A percentile compares a stretch with the other conserved stretches of the same genome.
Evolutionary conservation across 2,113 vertebrate species (phyloP).

Genomic region (Tragulus kanchil): DNA sequence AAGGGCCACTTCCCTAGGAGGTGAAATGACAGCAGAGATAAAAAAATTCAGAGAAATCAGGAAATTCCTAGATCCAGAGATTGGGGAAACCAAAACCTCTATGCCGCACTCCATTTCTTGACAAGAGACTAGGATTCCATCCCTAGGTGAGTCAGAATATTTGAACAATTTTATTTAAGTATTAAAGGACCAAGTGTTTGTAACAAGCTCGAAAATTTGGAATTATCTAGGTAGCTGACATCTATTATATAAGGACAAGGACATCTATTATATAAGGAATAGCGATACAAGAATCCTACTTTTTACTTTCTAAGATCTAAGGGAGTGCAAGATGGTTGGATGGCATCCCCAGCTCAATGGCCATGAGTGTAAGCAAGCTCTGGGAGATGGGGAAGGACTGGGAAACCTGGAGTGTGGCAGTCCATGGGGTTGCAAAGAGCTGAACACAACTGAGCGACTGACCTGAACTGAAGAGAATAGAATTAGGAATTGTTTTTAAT

Average conservation of each 20-base stretch:
- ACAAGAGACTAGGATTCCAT: constrained; percentile 3
- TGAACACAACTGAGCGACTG: too few relatives aligned
- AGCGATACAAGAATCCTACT: background rate
- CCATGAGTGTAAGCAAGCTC: too few relatives aligned
- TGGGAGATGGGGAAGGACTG: too few relatives aligned
- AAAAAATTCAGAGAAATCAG: background rate
- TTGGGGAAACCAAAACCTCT: background rate
- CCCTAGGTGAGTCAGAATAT: background rate
- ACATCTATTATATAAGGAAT: background rate
- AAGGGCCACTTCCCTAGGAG: background rate
- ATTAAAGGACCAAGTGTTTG: background rate
- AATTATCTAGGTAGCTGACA: background rate
- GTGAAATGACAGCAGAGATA: background rate
- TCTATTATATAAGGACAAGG: background rate
- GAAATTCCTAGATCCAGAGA: background rate
- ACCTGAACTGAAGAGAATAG: background rate
- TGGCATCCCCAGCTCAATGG: too few relatives aligned
- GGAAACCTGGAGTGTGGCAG: too few relatives aligned
- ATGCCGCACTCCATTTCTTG: background rate
- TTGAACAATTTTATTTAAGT: background rate
- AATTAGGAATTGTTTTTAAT: background rate
- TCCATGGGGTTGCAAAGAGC: too few relatives aligned
- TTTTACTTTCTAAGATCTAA: constrained; percentile 54
- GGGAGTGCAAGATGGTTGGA: background rate
- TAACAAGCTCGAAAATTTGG: background rate